These are phyloP conservation scores for Aphyosemion australe DNA, from an alignment of 2,113 vertebrate species.

Conservation along the genomic window DNA sequence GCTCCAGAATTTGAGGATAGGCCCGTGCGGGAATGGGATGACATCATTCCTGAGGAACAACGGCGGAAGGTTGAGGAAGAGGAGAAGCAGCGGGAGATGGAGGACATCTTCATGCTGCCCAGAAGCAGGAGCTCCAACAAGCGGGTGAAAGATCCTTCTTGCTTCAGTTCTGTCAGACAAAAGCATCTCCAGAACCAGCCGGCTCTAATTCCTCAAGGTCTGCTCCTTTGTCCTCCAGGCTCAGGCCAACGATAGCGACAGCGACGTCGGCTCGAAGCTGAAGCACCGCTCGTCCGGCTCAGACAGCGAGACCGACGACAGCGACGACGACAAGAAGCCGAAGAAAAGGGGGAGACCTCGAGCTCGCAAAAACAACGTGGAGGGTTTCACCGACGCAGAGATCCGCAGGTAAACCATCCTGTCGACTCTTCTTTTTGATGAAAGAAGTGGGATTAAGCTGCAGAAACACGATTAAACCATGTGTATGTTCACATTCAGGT, in stretches of 20 bases:
- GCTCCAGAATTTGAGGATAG: slow-evolving; percentile 86
- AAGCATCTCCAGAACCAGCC: not conserved
- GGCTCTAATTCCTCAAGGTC: not conserved
- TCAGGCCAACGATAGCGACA: slow-evolving; percentile 95
- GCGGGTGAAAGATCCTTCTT: slow-evolving; percentile 78
- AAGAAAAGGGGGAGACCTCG: slow-evolving; percentile 92
- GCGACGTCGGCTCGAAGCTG: slow-evolving; percentile 92
- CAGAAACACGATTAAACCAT: not conserved
- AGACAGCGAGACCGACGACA: slow-evolving; percentile 94
- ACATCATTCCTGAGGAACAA: slow-evolving; percentile 96
- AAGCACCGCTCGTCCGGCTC: slow-evolving; percentile 92
- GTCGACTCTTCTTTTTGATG: not conserved
- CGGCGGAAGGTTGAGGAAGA: slow-evolving; percentile 92
- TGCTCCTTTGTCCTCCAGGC: slow-evolving; percentile 74
- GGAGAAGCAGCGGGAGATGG: slow-evolving; percentile 93
- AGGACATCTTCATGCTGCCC: slow-evolving; percentile 97
- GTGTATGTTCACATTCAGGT: slow-evolving; percentile 77
- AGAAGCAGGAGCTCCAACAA: slow-evolving; percentile 96
- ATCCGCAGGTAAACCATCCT: slow-evolving; percentile 86
- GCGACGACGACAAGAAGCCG: slow-evolving; percentile 93
- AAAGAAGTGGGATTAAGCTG: not conserved
- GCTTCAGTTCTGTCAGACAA: not conserved
- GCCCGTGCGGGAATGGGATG: slow-evolving; percentile 88
- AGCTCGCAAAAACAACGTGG: slow-evolving; percentile 94
- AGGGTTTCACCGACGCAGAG: slow-evolving; percentile 95